phyloP scores from a whole-genome alignment of 2,888 invertebrate genomes.

The Ecliptopera silaceata region DNA sequence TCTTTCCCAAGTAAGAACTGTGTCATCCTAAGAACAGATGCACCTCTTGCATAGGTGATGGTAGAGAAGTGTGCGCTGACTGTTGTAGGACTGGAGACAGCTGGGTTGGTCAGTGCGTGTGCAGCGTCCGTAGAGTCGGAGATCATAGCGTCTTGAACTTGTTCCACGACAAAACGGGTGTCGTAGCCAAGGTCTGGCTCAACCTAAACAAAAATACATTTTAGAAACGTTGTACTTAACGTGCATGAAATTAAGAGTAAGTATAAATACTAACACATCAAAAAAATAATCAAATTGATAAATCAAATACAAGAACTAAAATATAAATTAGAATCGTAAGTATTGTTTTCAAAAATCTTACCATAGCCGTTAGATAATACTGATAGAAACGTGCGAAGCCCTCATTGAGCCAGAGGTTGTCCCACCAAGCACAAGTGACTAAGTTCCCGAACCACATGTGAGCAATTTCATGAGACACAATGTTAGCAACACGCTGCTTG shows the following conservation, averaged over 20 bases:
- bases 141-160: slow-evolving; percentile 84
- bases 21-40: slow-evolving; percentile 86
- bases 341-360: slow-evolving; percentile 45
- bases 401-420: slow-evolving; percentile 87
- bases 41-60: slow-evolving; percentile 88
- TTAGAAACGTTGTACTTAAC: no score
- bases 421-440: slow-evolving; percentile 90
- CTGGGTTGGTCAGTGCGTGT: slow-evolving; percentile 82
- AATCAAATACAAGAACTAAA: no score
- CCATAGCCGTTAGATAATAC: slow-evolving; percentile 83
- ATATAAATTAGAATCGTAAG: no score
- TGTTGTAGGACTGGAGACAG: slow-evolving; percentile 81
- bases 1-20: slow-evolving; percentile 82
- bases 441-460: slow-evolving; percentile 93
- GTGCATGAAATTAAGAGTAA: no score
- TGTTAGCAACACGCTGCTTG: slow-evolving; percentile 85
- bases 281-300: no score
- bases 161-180: slow-evolving; percentile 85
- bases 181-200: slow-evolving; percentile 60
- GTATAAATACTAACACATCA: no score
- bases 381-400: slow-evolving; percentile 89
- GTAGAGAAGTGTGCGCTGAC: slow-evolving; percentile 85
- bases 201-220: slow-evolving; percentile 48
- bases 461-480: slow-evolving; percentile 89
- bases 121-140: slow-evolving; percentile 82